Conservation (phyloP, 2,888 invertebrate genomes). For the Rosalia funebris region DNA sequence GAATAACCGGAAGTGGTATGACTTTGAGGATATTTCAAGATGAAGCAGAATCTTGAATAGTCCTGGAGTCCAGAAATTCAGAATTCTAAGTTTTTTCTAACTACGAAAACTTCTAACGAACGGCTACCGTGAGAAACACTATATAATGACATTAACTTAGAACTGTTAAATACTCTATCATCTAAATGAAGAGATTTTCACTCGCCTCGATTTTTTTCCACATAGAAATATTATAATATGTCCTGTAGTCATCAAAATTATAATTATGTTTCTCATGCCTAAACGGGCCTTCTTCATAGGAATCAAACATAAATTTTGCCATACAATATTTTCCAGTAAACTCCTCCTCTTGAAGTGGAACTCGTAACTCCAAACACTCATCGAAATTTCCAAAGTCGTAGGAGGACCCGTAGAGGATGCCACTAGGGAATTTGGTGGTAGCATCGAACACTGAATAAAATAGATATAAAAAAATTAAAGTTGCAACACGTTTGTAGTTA, state of each 20-base stretch:
- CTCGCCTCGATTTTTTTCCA: conserved; percentile 49
- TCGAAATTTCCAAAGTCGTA: conserved; percentile 79
- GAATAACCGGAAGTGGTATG: too few species aligned
- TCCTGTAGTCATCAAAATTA: conserved; percentile 22
- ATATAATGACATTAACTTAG: too few species aligned
- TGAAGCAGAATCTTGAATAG: too few species aligned
- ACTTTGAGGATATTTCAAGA: too few species aligned
- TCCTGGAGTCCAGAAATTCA: too few species aligned
- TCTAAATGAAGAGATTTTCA: too few species aligned
- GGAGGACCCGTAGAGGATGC: conserved; percentile 72
- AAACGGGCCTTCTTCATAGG: conserved; percentile 32
- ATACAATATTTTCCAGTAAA: conserved; percentile 74
- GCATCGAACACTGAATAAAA: conserved; percentile 72
- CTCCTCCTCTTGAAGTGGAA: conserved; percentile 45
- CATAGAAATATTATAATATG: conserved; percentile 41
- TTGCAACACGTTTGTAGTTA: too few species aligned
- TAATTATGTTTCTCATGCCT: not conserved
- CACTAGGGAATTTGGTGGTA: conserved; percentile 75
- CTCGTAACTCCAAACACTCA: conserved; percentile 68
- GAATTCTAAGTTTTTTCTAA: too few species aligned
- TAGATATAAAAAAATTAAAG: too few species aligned
- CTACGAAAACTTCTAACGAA: too few species aligned
- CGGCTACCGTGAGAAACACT: too few species aligned
- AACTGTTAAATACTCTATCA: too few species aligned
- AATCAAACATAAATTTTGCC: conserved; percentile 65